Conservation (phyloP, 1,140 invertebrate species). For the Phortica variegata region DNA sequence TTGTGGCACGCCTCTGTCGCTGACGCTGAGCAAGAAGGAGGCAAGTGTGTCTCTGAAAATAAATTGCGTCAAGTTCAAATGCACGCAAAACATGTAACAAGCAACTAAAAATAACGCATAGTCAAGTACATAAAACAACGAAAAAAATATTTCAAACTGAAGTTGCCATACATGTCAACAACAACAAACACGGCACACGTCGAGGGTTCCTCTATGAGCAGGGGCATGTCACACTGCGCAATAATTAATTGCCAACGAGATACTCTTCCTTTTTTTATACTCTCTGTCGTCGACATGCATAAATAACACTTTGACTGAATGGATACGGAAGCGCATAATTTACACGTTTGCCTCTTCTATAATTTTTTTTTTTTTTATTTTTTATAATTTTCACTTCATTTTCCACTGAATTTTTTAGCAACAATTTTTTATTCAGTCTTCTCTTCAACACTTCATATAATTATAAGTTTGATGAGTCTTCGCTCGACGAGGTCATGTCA, state of each 20-base stretch:
- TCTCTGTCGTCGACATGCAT: background rate
- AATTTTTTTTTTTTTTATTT: too few species aligned
- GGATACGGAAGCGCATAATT: slow-evolving; percentile 44
- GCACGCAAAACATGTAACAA: slow-evolving; percentile 16
- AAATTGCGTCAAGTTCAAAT: slow-evolving; percentile 53
- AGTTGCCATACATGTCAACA: too few species aligned
- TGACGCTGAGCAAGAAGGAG: too few species aligned
- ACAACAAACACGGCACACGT: slow-evolving; percentile 15
- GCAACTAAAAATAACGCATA: slow-evolving; percentile 48
- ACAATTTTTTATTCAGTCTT: slow-evolving; percentile 20
- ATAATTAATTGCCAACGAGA: slow-evolving; percentile 41
- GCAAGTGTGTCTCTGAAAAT: slow-evolving; percentile 51
- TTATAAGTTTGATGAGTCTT: slow-evolving; percentile 25
- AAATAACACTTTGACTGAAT: slow-evolving; percentile 40
- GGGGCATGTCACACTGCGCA: slow-evolving; percentile 43
- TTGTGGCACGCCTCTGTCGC: too few species aligned
- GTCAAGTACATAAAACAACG: too few species aligned
- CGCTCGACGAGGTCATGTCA: background rate
- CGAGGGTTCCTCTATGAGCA: background rate
- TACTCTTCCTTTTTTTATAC: too few species aligned
- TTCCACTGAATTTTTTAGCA: too few species aligned
- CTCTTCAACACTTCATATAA: slow-evolving; percentile 45
- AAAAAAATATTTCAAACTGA: too few species aligned
- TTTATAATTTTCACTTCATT: too few species aligned
- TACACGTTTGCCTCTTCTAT: slow-evolving; percentile 27